Evolutionary conservation across 1,140 invertebrate species (phyloP).

Genomic region (Aplysia californica): DNA sequence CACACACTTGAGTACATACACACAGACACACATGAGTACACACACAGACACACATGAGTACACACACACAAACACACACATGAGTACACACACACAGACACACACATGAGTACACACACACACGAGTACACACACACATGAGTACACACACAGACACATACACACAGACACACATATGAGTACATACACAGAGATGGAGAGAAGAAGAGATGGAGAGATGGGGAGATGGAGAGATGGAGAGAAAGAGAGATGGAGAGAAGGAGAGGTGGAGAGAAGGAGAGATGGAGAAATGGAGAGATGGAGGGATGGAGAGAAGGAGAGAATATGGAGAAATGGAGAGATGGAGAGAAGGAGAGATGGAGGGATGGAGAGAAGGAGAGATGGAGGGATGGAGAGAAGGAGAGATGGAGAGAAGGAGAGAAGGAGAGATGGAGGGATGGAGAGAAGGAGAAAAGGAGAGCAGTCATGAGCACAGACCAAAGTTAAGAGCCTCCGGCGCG

Average conservation of each 20-base stretch:
- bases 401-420: background rate
- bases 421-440: background rate
- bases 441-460: background rate
- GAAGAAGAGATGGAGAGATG: background rate
- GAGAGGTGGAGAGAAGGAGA: background rate
- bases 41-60: background rate
- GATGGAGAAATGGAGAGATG: background rate
- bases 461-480: conserved; percentile 74
- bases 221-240: background rate
- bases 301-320: background rate
- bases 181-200: background rate
- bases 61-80: background rate
- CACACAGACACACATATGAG: background rate
- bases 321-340: background rate
- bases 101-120: background rate
- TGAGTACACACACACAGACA: background rate
- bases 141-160: background rate
- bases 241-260: background rate
- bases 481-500: conserved; percentile 95
- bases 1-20: background rate
- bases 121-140: background rate
- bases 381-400: background rate
- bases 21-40: background rate
- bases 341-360: background rate
- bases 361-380: background rate